A percentile compares a stretch with the other conserved stretches of the same genome.
phyloP scores from a whole-genome alignment of 2,797 vertebrate species.

The Muraenolepis orangiensis region DNA sequence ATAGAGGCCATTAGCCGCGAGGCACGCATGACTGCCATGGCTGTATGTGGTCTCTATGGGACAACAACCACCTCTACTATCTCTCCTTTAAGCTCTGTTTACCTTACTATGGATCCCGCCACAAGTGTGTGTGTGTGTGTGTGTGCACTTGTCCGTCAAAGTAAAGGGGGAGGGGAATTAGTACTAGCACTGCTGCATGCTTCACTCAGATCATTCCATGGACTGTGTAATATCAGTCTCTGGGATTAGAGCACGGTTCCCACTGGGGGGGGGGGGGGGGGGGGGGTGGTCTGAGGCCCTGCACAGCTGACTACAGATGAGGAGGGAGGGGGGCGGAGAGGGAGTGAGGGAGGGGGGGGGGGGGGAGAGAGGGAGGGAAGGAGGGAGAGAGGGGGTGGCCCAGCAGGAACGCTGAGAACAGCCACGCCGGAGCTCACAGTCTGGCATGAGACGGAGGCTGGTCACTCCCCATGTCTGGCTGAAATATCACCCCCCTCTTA shows the following conservation, averaged over 20 bases:
- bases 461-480: too few species aligned
- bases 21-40: conserved; percentile 5
- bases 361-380: too few species aligned
- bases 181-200: conserved; percentile 41
- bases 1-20: conserved; percentile 46
- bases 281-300: conserved; percentile 52
- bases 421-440: conserved; percentile 12
- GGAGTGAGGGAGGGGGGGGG: too few species aligned
- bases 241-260: conserved; percentile 74
- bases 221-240: conserved; percentile 74
- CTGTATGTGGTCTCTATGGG: conserved; percentile 4
- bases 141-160: neutral
- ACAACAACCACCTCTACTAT: neutral
- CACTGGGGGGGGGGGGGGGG: conserved; percentile 42
- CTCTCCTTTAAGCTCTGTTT: conserved; percentile 12
- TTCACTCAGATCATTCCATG: conserved; percentile 67
- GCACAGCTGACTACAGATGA: conserved; percentile 53
- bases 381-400: too few species aligned
- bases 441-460: neutral
- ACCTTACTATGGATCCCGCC: conserved; percentile 3
- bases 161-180: conserved; percentile 25
- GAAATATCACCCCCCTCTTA: neutral
- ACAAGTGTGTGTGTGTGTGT: conserved; percentile 27
- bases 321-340: conserved; percentile 27
- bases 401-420: too few species aligned